Conservation (phyloP, 2,888 invertebrate species). For the Volucella inanis region DNA sequence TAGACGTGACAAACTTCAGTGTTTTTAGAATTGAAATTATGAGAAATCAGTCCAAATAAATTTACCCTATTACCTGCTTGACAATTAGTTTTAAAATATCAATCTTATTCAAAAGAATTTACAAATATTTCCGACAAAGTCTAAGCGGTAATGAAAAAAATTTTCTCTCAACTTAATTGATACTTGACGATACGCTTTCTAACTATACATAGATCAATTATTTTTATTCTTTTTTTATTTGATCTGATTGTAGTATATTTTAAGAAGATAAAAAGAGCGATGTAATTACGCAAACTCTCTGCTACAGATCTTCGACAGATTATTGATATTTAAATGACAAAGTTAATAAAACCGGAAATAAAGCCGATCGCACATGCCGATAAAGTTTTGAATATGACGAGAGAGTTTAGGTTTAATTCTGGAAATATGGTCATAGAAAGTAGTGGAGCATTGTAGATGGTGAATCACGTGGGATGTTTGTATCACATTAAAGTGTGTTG, state of each 20-base stretch:
- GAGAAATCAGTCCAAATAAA: conserved; percentile 25
- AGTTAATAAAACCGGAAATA: conserved; percentile 4
- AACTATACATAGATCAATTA: conserved; percentile 28
- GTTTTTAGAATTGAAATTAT: conserved; percentile 38
- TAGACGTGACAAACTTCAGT: background rate
- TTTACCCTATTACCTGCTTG: background rate
- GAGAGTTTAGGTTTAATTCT: background rate
- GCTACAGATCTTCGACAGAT: conserved; percentile 12
- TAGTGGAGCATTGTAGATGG: background rate
- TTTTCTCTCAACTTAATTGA: conserved; percentile 39
- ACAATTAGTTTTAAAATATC: conserved; percentile 3
- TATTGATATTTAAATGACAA: conserved; percentile 38
- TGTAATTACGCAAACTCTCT: background rate
- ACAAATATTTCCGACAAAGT: conserved; percentile 1
- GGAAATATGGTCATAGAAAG: background rate
- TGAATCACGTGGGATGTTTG: too few relatives aligned
- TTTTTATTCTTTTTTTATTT: background rate
- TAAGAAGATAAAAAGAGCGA: conserved; percentile 4
- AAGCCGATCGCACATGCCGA: background rate
- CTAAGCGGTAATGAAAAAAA: conserved; percentile 18
- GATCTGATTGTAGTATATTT: conserved; percentile 25
- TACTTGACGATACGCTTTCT: conserved; percentile 50
- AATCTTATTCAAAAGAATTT: background rate
- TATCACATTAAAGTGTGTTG: too few relatives aligned
- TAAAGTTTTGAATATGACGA: background rate